Percentiles rank a stretch among this genome's conserved stretches.
These are phyloP conservation scores for Eupithecia subumbrata DNA, from an alignment of 2,888 invertebrate genomes.

Conservation along the genomic window DNA sequence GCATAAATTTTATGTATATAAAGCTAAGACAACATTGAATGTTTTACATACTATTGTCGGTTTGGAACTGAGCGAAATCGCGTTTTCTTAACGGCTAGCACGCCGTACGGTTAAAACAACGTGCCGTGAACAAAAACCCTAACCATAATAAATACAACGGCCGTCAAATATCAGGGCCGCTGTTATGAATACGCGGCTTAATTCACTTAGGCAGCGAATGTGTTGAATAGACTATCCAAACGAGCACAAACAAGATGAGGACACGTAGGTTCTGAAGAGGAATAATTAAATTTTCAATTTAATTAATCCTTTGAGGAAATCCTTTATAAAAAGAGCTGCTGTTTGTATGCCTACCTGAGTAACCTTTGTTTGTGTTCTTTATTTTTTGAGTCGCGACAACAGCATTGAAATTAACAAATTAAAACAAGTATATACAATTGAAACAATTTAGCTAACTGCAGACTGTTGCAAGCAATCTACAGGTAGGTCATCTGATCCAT, in stretches of 20 bases:
- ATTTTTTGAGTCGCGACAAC: no score
- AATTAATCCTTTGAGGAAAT: not conserved
- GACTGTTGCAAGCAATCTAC: no score
- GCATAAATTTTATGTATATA: no score
- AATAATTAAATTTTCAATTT: slow-evolving; percentile 10
- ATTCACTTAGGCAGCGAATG: slow-evolving; percentile 25
- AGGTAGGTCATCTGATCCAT: no score
- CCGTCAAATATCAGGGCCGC: not conserved
- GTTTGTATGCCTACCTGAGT: not conserved
- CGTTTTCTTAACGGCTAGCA: no score
- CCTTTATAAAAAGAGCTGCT: not conserved
- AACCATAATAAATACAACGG: not conserved
- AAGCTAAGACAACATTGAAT: no score
- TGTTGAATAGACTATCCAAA: slow-evolving; percentile 26
- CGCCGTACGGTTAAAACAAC: no score
- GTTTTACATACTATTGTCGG: no score
- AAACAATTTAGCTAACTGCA: no score
- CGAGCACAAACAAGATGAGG: slow-evolving; percentile 9
- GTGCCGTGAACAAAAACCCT: not conserved
- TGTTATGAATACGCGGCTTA: not conserved
- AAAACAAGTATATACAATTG: no score
- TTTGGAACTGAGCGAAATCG: no score
- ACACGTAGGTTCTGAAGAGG: not conserved
- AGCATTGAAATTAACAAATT: no score
- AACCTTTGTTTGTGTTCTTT: not conserved